Evolutionary conservation across 92 coral and sea anemone species (phyloP).

Genomic region (Siderastrea siderea): DNA sequence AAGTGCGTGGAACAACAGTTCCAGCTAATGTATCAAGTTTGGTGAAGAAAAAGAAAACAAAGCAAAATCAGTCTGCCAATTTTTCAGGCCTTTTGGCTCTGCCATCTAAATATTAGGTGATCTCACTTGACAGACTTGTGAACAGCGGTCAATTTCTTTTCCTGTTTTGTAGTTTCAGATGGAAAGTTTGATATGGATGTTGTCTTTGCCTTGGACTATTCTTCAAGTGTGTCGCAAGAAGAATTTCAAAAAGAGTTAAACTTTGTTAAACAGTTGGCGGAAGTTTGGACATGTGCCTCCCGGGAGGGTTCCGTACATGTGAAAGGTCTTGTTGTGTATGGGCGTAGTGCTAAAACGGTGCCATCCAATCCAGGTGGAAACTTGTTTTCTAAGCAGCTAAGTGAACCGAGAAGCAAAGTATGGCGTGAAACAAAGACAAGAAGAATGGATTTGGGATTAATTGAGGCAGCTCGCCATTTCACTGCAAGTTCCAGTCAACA

Average conservation of each 20-base stretch:
- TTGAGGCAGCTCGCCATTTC: conserved; percentile 2
- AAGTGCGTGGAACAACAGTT: too few species aligned
- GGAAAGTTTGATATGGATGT: neutral
- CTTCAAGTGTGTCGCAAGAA: conserved; percentile 10
- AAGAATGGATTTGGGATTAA: conserved; percentile 11
- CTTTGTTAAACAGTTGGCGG: neutral
- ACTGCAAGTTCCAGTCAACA: neutral
- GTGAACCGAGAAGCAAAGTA: neutral
- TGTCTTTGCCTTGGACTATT: conserved; percentile 29
- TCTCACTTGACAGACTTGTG: too few species aligned
- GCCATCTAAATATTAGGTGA: too few species aligned
- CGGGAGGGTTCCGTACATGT: neutral
- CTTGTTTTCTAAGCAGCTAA: neutral
- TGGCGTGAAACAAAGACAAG: neutral
- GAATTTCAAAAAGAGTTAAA: conserved; percentile 1
- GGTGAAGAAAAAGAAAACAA: too few species aligned
- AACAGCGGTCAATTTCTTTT: too few species aligned
- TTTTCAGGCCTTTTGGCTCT: too few species aligned
- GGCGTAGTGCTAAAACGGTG: neutral
- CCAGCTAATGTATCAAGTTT: too few species aligned
- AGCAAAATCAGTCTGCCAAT: too few species aligned
- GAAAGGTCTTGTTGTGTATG: neutral
- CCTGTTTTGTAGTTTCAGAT: neutral
- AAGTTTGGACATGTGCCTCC: neutral
- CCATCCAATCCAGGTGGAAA: neutral